Evolutionary conservation across 35 echinoderm and acorn worm species (phyloP), one percentile per base, ranked within the genome.

Genomic region (Lytechinus variegatus): DNA sequence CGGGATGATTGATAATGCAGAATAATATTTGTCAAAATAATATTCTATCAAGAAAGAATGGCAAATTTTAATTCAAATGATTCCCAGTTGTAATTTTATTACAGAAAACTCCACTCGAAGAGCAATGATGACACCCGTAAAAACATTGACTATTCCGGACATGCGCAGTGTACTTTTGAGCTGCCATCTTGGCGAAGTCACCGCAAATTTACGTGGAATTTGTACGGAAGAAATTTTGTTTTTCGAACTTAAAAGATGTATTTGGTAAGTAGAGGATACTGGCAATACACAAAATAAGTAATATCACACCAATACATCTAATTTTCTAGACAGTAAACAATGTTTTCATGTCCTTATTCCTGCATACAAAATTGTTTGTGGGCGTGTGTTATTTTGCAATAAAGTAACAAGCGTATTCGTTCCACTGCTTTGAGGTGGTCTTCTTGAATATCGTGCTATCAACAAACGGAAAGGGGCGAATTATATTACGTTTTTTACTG

Each of bases 151-250:
- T 91, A 95, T 54, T 96, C 96, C 94, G 94, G 87, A 55, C 96
- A 96, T 96, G 96, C 96, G 96, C 96, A 96, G 53, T 56, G 55
- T 52, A 96, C 96, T 96, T 96, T 96, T 94, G 86, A 96, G 96
- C 94, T 96, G 96, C 96, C 96, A 96, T 96, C 94, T 96, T 96
- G 95, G 96, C 96, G 52, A 86, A 96, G 94, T 90, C 55, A 91
- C 55, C 57, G 54, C 55, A 21, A 89, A 33, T 88, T 89, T 54
- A 61, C 94, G 56, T 58, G 94, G 86, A 27, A 91, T 52, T 87
- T 53, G 55, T 55, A 54, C 28, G 96, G 55, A 27, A 52, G 53
- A 52, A 96, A 96, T 95, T 24, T 96, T 91, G 55, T 52, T 94
- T 52, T 89, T 94, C 95, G 91, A 94, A 28, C 55, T 9, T 28